Evolutionary conservation across 2,113 vertebrate genomes (phyloP).

Genomic region (Baryphthengus martii): DNA sequence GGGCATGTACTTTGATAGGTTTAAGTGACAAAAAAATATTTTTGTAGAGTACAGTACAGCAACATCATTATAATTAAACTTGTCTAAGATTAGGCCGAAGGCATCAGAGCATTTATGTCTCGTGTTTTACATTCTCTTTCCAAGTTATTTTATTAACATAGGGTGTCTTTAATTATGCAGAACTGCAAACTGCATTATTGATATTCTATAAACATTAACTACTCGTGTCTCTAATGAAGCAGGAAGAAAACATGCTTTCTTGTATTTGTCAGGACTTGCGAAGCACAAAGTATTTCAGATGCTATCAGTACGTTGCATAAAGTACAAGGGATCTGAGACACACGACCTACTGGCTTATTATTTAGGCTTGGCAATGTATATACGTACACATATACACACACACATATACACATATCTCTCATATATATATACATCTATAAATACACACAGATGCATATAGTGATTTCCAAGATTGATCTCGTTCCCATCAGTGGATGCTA

Average conservation of each 20-base stretch:
- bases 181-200: constrained; percentile 75
- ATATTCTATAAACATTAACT: constrained; percentile 78
- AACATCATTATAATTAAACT: constrained; percentile 71
- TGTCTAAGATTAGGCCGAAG: constrained; percentile 69
- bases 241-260: constrained; percentile 59
- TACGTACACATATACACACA: too few relatives aligned
- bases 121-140: constrained; percentile 50
- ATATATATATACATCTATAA: background rate
- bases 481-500: background rate
- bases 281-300: constrained; percentile 17
- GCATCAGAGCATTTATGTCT: constrained; percentile 61
- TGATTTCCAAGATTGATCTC: background rate
- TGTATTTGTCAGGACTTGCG: constrained; percentile 57
- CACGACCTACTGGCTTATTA: background rate
- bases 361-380: background rate
- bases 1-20: constrained; percentile 29
- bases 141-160: constrained; percentile 75
- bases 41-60: constrained; percentile 27
- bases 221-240: constrained; percentile 69
- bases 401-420: background rate
- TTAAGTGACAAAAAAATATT: constrained; percentile 68
- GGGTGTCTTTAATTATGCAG: constrained; percentile 77
- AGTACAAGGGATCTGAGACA: background rate
- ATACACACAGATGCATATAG: too few relatives aligned
- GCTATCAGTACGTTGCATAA: background rate